Evolutionary conservation across 1,140 invertebrate genomes (phyloP), one percentile per base, ranked within the genome.

Genomic region (Pteromalus puparum): DNA sequence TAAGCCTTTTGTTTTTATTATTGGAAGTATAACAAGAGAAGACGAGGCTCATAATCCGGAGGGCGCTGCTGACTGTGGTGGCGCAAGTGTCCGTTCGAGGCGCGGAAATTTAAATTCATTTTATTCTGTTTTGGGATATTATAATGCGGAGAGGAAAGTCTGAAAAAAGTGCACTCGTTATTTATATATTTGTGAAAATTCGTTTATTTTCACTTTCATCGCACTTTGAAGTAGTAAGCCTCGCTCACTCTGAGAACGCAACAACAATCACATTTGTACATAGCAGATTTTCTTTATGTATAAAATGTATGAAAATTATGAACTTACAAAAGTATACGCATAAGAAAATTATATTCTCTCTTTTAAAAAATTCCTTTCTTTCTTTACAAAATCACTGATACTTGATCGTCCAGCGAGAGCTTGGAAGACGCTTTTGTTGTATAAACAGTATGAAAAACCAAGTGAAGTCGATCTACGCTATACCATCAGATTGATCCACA

Each of bases 321-420:
- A 80, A 42, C 82, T 83, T 83, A 30, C 15, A 83, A 86, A 85
- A 86, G 68, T 85, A 83, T 61, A 70, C 18, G 53, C 21, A 6
- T n/a, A 61, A 61, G 53, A n/a, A 61, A 21, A 61, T 61, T 61
- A 87, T 79, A 78, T 86, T 61, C 38, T 74, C 38, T 74, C 42
- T 82, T 81, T 88, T 81, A 67, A 68, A 26, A 28, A 53, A 75
- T 53, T 75, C 10, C 34, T 73, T n/a, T 24, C 24, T 72, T n/a
- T 30, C 48, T 68, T 67, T 76, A 76, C n/a, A 42, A 18, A 82
- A 18, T 3, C 72, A 42, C 76, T 26, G 18, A 70, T 30, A 34
- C 30, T 24, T 10, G 78, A 83, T 21, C 61, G 61, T 65, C 24
- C 76, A 18, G 13, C 38, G 21, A 48, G 7, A 48, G n/a, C 53